phyloP scores from a whole-genome alignment of 2,888 invertebrate genomes.

The Oscheius onirici region DNA sequence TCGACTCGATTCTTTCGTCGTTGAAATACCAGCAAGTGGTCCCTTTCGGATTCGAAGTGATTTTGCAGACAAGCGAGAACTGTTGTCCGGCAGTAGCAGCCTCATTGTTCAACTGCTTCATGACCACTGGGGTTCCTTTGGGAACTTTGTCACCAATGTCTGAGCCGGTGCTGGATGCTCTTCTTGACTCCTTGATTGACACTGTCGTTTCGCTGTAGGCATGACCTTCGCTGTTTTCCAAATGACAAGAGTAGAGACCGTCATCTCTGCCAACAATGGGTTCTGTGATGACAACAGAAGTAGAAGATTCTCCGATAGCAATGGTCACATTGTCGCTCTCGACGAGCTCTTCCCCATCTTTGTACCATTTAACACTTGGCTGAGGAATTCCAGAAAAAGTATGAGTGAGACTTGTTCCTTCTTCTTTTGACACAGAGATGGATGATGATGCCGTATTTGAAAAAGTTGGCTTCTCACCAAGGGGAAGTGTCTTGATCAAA shows the following conservation, averaged over 20 bases:
- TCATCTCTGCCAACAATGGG: slow-evolving; percentile 65
- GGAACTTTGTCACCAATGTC: slow-evolving; percentile 18
- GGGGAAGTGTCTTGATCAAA: slow-evolving; percentile 41
- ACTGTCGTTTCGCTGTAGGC: slow-evolving; percentile 49
- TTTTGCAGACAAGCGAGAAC: slow-evolving; percentile 48
- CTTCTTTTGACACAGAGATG: slow-evolving; percentile 42
- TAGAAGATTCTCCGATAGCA: slow-evolving; percentile 35
- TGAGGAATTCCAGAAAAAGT: slow-evolving; percentile 52
- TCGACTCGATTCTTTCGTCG: slow-evolving; percentile 43
- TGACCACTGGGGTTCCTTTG: slow-evolving; percentile 41
- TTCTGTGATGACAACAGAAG: slow-evolving; percentile 66
- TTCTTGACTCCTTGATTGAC: slow-evolving; percentile 35
- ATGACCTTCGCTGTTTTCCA: slow-evolving; percentile 72
- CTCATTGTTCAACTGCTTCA: slow-evolving; percentile 56
- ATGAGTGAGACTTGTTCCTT: slow-evolving; percentile 46
- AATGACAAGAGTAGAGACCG: slow-evolving; percentile 73
- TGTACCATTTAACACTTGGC: slow-evolving; percentile 67
- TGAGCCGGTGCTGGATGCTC: slow-evolving; percentile 22
- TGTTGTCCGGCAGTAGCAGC: slow-evolving; percentile 58
- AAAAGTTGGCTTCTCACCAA: slow-evolving; percentile 45
- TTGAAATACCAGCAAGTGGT: slow-evolving; percentile 48
- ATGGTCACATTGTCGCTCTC: slow-evolving; percentile 51
- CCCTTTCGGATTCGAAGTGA: slow-evolving; percentile 43
- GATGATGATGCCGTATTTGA: slow-evolving; percentile 31
- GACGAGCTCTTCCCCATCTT: slow-evolving; percentile 64